Conservation (phyloP, 2,888 invertebrate genomes). For the Thymelicus acteon region DNA sequence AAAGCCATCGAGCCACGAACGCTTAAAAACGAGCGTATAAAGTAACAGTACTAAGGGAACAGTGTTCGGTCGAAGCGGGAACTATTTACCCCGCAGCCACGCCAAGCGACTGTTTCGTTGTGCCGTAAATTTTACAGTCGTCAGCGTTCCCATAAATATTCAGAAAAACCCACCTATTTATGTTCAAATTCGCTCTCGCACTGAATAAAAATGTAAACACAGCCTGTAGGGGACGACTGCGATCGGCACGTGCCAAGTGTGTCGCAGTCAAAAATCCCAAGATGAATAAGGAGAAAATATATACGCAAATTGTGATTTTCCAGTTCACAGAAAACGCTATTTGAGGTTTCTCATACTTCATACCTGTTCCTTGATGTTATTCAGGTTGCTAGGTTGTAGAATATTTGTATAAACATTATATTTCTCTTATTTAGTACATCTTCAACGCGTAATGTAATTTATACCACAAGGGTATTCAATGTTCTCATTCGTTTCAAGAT, state of each 20-base stretch:
- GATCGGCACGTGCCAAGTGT: slow-evolving; percentile 12
- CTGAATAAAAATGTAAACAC: slow-evolving; percentile 35
- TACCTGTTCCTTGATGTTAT: slow-evolving; percentile 1
- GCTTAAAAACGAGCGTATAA: neutral
- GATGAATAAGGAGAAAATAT: slow-evolving; percentile 3
- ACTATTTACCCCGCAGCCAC: slow-evolving; percentile 6
- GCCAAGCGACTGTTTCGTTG: slow-evolving; percentile 27
- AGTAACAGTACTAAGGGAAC: neutral
- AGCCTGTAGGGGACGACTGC: neutral
- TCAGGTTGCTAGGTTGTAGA: neutral
- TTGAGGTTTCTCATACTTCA: slow-evolving; percentile 2
- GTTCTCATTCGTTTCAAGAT: too few species aligned
- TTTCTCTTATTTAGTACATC: too few species aligned
- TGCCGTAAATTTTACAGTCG: slow-evolving; percentile 35
- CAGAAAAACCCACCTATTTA: slow-evolving; percentile 36
- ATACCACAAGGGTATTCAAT: too few species aligned
- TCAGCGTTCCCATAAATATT: slow-evolving; percentile 36
- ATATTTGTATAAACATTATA: neutral
- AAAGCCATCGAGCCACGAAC: too few species aligned
- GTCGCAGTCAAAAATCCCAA: slow-evolving; percentile 6
- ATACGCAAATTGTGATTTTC: slow-evolving; percentile 4
- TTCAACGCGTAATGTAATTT: too few species aligned
- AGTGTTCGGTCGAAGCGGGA: neutral
- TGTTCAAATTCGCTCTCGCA: slow-evolving; percentile 28
- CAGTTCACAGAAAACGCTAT: slow-evolving; percentile 9